Percentiles rank a stretch among this genome's conserved stretches.
Conservation (phyloP, 2,797 vertebrate species). For the Zalophus californianus region DNA sequence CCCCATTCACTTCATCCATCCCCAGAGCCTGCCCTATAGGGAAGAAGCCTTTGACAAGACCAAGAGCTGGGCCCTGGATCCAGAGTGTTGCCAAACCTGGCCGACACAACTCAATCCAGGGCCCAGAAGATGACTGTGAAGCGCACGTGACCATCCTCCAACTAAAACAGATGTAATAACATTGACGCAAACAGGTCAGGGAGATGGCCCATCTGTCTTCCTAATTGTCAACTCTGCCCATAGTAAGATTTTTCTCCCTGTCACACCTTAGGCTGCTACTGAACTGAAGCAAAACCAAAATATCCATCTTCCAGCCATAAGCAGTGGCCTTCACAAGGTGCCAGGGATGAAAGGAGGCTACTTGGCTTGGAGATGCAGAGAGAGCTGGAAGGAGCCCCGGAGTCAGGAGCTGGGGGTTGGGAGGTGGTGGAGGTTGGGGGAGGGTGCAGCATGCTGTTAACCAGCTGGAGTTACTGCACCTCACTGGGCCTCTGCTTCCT, state of each 20-base stretch:
- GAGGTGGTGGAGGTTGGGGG: rapidly evolving
- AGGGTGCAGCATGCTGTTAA: neutral
- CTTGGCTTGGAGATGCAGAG: neutral
- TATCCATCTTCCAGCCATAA: slow-evolving; percentile 55
- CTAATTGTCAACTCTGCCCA: slow-evolving; percentile 58
- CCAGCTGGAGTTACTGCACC: neutral
- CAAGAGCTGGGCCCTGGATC: neutral
- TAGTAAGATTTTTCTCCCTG: slow-evolving; percentile 64
- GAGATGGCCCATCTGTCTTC: slow-evolving; percentile 29
- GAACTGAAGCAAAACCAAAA: slow-evolving; percentile 73
- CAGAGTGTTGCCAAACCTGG: neutral
- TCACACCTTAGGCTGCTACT: slow-evolving; percentile 53
- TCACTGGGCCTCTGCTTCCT: slow-evolving; percentile 24
- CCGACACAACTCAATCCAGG: neutral
- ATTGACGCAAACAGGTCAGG: neutral
- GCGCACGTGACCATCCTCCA: neutral
- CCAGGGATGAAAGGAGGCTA: neutral
- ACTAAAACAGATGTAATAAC: slow-evolving; percentile 63
- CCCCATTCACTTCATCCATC: neutral
- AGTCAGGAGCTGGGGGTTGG: neutral
- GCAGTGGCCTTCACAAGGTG: slow-evolving; percentile 35
- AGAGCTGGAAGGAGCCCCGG: neutral
- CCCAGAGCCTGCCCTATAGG: neutral
- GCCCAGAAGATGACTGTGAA: neutral
- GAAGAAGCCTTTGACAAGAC: neutral